A percentile compares a stretch with the other conserved stretches of the same genome.
Conservation (phyloP, 2,888 invertebrate genomes). For the Lysandra bellargus region DNA sequence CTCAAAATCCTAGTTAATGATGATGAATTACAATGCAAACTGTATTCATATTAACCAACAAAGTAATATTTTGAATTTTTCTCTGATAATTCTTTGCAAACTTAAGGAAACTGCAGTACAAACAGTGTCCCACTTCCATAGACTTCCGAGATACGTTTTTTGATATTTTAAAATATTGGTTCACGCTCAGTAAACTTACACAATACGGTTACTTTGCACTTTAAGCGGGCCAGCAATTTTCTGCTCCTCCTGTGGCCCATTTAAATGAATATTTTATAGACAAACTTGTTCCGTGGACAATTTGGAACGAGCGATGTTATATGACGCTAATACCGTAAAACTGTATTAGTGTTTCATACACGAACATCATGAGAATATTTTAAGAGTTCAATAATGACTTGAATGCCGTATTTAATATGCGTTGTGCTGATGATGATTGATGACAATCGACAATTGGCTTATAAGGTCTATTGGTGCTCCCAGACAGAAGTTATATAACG, state of each 20-base stretch:
- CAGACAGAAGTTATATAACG: too few relatives aligned
- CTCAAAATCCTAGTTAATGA: too few relatives aligned
- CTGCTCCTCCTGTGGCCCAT: background rate
- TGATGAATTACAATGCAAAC: too few relatives aligned
- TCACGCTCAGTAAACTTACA: slow-evolving; percentile 19
- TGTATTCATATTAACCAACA: too few relatives aligned
- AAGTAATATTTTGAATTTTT: too few relatives aligned
- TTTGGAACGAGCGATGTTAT: background rate
- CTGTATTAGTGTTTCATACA: background rate
- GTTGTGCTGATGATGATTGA: too few relatives aligned
- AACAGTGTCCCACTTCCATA: background rate
- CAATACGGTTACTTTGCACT: background rate
- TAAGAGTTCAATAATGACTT: too few relatives aligned
- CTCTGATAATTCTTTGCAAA: background rate
- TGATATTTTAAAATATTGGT: slow-evolving; percentile 28
- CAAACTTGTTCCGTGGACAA: slow-evolving; percentile 8
- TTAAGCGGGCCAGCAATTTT: background rate
- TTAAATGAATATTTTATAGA: slow-evolving; percentile 18
- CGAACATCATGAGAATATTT: background rate
- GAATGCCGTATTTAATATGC: too few relatives aligned
- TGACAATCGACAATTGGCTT: too few relatives aligned
- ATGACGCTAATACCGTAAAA: background rate
- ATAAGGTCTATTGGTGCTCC: too few relatives aligned
- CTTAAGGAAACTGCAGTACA: background rate
- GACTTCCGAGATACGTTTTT: background rate